Evolutionary conservation across 2,797 vertebrate genomes (phyloP).

Genomic region (Okamejei kenojei): DNA sequence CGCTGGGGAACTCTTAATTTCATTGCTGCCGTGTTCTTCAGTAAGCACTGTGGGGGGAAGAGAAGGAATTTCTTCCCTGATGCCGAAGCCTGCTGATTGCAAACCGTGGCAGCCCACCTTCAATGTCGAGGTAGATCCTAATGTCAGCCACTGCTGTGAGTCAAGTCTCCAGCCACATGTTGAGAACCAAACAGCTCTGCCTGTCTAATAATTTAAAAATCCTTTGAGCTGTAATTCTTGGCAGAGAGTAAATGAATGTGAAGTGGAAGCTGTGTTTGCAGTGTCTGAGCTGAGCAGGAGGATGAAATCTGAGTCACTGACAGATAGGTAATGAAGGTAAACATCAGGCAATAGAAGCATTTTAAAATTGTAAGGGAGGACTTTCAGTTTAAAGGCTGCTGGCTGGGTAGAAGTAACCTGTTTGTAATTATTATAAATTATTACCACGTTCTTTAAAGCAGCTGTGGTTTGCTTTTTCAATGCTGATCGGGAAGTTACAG

Average conservation of each 20-base stretch:
- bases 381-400: not conserved
- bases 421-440: constrained; percentile 32
- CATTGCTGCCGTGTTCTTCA: not conserved
- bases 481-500: not conserved
- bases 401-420: constrained; percentile 4
- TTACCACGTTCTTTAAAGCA: constrained; percentile 33
- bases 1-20: not conserved
- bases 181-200: not conserved
- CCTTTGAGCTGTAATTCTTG: constrained; percentile 13
- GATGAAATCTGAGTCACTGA: constrained; percentile 13
- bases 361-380: not conserved
- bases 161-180: not conserved
- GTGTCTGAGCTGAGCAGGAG: not conserved
- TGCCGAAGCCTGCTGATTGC: constrained; percentile 4
- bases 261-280: not conserved
- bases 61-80: not conserved
- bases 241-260: constrained; percentile 5
- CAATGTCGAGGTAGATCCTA: constrained; percentile 15
- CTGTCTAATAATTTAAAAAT: not conserved
- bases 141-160: not conserved
- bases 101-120: not conserved
- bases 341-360: not conserved
- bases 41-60: not conserved
- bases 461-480: not conserved
- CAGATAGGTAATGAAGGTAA: not conserved